Percentiles rank a stretch among this genome's conserved stretches.
Evolutionary conservation across 2,888 invertebrate species (phyloP).

Genomic region (Hecatera dysodea): DNA sequence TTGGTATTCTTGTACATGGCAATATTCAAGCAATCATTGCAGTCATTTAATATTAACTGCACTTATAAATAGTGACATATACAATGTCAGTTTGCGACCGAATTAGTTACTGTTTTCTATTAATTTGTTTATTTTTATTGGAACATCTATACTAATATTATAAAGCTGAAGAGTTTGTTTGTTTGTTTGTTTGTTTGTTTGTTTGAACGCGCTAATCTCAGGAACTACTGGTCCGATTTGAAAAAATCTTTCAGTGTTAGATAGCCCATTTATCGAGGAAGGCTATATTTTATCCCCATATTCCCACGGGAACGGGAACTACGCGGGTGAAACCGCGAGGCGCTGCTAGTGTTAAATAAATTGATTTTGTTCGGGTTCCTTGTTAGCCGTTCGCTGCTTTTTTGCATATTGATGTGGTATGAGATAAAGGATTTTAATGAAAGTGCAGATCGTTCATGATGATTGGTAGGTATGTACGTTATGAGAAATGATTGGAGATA

Average conservation of each 20-base stretch:
- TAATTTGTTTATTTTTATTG: constrained; percentile 47
- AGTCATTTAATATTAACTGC: constrained; percentile 35
- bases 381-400: constrained; percentile 1
- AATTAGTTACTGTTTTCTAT: constrained; percentile 33
- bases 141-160: too few relatives aligned
- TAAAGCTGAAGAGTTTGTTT: too few relatives aligned
- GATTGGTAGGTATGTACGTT: background rate
- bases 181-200: too few relatives aligned
- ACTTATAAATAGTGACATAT: constrained; percentile 5
- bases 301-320: too few relatives aligned
- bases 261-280: too few relatives aligned
- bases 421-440: constrained; percentile 31
- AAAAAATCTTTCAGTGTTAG: too few relatives aligned
- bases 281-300: too few relatives aligned
- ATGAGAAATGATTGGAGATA: background rate
- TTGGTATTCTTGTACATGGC: constrained; percentile 23
- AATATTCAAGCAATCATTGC: constrained; percentile 45
- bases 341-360: constrained; percentile 45
- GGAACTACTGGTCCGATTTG: too few relatives aligned
- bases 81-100: constrained; percentile 41
- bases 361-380: constrained; percentile 35
- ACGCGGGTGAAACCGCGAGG: too few relatives aligned
- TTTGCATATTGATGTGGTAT: background rate
- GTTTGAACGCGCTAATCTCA: too few relatives aligned
- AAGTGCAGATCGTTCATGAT: background rate